A percentile compares a stretch with the other conserved stretches of the same genome.
These are phyloP conservation scores for Rhinoraja longicauda DNA, from an alignment of 2,797 vertebrate genomes.

Conservation along the genomic window DNA sequence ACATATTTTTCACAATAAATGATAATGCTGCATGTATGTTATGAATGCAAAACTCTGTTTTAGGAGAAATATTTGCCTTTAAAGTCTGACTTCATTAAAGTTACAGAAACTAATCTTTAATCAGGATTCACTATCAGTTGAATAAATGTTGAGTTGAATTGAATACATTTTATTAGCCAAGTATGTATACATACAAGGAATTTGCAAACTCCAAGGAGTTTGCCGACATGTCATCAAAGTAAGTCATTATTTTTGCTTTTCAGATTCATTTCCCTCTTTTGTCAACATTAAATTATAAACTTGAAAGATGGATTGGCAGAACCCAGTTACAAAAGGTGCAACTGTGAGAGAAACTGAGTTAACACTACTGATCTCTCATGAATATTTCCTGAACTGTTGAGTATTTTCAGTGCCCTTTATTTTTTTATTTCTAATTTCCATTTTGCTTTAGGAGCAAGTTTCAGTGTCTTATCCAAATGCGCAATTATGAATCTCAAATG, in stretches of 20 bases:
- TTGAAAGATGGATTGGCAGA: too few species aligned
- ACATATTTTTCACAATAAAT: slow-evolving; percentile 25
- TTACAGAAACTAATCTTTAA: background rate
- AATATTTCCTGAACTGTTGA: too few species aligned
- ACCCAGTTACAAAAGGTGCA: too few species aligned
- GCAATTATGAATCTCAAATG: background rate
- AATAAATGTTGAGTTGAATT: too few species aligned
- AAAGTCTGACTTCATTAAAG: background rate
- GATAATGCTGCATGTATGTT: background rate
- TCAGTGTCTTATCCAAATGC: background rate
- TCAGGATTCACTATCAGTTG: background rate
- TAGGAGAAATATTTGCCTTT: background rate
- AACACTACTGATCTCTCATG: too few species aligned
- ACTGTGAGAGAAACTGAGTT: too few species aligned
- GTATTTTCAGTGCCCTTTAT: too few species aligned
- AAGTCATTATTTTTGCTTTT: background rate
- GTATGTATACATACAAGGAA: too few species aligned
- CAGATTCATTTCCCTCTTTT: background rate
- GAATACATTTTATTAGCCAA: too few species aligned
- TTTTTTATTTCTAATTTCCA: too few species aligned
- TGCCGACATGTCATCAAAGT: background rate
- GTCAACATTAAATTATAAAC: background rate
- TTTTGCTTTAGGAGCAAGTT: background rate
- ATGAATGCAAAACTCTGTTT: background rate
- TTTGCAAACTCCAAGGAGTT: too few species aligned